A percentile compares a stretch with the other conserved stretches of the same genome.
Evolutionary conservation across 1,140 invertebrate genomes (phyloP).

Genomic region (Drosophila sturtevanti): DNA sequence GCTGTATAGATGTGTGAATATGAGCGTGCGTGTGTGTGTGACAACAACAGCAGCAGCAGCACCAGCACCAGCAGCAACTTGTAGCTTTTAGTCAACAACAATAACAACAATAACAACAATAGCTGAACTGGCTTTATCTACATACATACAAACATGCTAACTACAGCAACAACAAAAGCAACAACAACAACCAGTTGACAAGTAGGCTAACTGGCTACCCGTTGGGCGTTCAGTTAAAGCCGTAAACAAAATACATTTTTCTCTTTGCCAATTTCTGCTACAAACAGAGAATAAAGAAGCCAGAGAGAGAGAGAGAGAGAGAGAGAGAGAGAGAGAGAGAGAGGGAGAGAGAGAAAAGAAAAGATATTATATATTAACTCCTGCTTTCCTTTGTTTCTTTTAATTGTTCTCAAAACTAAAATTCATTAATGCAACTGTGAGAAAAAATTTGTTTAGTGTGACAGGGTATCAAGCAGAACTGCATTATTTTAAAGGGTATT

Average conservation of each 20-base stretch:
- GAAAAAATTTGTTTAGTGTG: too few relatives aligned
- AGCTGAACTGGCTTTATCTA: conserved; percentile 64
- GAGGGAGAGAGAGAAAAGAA: not conserved
- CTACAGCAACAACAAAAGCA: conserved; percentile 22
- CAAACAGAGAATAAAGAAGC: too few relatives aligned
- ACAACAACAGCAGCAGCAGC: conserved; percentile 41
- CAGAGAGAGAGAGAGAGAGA: not conserved
- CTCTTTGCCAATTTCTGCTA: too few relatives aligned
- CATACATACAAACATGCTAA: conserved; percentile 41
- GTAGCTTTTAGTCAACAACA: conserved; percentile 12
- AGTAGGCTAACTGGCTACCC: conserved; percentile 70
- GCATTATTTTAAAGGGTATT: too few relatives aligned
- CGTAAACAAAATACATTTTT: conserved; percentile 30
- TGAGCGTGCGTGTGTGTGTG: not conserved
- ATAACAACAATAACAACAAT: conserved; percentile 6
- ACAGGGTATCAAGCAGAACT: too few relatives aligned
- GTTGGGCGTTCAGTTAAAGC: conserved; percentile 18
- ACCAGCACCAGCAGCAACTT: conserved; percentile 47
- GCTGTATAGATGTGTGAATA: too few relatives aligned
- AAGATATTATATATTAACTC: not conserved
- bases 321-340: not conserved
- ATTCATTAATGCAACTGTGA: not conserved
- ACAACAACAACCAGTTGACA: conserved; percentile 62
- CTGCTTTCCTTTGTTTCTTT: too few relatives aligned
- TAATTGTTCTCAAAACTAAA: not conserved